A percentile compares a stretch with the other conserved stretches of the same genome.
Evolutionary conservation across 2,797 vertebrate species (phyloP).

Genomic region (Tarsius wallacei): DNA sequence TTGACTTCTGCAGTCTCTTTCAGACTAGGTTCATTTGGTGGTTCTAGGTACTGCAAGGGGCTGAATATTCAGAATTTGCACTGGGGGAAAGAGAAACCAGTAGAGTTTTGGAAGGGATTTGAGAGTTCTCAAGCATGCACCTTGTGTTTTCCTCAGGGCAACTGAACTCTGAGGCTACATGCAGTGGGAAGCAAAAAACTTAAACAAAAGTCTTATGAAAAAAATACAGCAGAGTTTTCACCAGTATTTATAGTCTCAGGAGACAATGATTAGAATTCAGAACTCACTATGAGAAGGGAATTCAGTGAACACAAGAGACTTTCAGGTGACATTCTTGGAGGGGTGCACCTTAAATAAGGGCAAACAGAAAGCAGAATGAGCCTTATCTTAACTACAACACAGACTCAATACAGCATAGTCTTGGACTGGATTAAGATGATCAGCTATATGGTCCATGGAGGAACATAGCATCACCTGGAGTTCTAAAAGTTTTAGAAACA

Average conservation of each 20-base stretch:
- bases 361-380: not conserved
- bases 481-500: conserved; percentile 5
- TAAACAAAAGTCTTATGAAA: not conserved
- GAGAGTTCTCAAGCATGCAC: not conserved
- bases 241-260: not conserved
- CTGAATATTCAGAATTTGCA: not conserved
- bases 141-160: not conserved
- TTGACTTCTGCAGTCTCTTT: not conserved
- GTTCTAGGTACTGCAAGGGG: not conserved
- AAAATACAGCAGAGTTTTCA: not conserved
- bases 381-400: not conserved
- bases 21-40: not conserved
- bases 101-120: not conserved
- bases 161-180: not conserved
- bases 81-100: not conserved
- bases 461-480: not conserved
- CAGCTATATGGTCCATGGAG: not conserved
- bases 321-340: not conserved
- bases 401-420: not conserved
- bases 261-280: not conserved
- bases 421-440: not conserved
- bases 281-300: no score
- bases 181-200: not conserved
- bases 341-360: not conserved
- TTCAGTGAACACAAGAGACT: not conserved